Base-by-base conservation (phyloP, 2,797 vertebrate genomes). In the Argyrosomus regius region DNA sequence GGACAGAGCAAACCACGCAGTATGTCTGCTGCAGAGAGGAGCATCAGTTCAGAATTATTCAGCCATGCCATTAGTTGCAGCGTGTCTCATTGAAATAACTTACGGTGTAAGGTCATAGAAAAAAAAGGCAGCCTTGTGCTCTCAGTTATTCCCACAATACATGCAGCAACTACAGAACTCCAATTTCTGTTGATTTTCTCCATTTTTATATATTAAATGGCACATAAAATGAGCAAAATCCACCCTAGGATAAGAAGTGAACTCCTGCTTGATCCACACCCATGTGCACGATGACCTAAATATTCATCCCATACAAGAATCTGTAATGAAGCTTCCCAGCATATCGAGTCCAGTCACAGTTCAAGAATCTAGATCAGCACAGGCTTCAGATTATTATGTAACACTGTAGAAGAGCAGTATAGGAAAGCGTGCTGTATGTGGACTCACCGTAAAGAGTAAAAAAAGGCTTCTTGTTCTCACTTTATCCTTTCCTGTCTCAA, bases 211-310 rank as follows among this genome's bases (percentile, higher is more conserved):
- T 18, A 20, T 39, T 3, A 69, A 28, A 52, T 5, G 35, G 35
- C 35, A 39, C 8, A 39, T 9, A 9, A 9, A 39, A 39, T 39
- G 35, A 39, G 35, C 7, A 8, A 8, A 39, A 39, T 39, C 35
- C 35, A 39, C 35, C 35, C 35, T 39, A 35, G 16, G 12, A 54
- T 7, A 49, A 57, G 12, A 57, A 10, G 24, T n/a, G 52, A 83
- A 85, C 66, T 84, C 77, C 24, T 68, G 31, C 72, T 75, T 17
- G 68, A 87, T 90, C 89, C 90, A 90, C 91, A 93, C 92, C 91
- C 91, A 80, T 75, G 80, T 82, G 73, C 59, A 72, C 22, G 66
- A 77, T 94, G 93, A 95, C 93, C 94, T 91, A 93, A 85, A 93
- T 93, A 87, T 80, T 65, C 59, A 62, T 81, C 71, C 50, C 79